Evolutionary conservation across 2,888 invertebrate species (phyloP).

Genomic region (Cryptus viduatorius): DNA sequence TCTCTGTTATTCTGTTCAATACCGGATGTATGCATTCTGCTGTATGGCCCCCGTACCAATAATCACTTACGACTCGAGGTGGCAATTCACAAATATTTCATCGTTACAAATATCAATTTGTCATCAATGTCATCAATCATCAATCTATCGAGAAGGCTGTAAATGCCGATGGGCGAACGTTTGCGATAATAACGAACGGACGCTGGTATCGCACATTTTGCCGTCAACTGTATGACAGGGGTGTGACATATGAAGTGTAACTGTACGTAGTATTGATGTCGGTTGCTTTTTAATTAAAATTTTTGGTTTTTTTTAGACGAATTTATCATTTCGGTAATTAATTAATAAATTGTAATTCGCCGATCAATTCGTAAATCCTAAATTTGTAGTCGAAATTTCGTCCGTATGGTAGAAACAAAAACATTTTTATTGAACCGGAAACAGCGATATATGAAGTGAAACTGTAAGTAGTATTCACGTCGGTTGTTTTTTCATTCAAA

Average conservation of each 20-base stretch:
- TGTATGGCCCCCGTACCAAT: not conserved
- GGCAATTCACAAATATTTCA: slow-evolving; percentile 7
- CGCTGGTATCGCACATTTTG: not conserved
- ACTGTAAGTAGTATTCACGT: not conserved
- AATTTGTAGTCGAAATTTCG: not conserved
- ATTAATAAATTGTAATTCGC: not conserved
- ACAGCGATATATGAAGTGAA: too few relatives aligned
- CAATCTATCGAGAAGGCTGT: not conserved
- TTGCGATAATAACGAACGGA: not conserved
- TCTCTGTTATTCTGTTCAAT: not conserved
- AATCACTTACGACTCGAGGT: slow-evolving; percentile 8
- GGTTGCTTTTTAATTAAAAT: not conserved
- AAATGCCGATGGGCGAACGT: not conserved
- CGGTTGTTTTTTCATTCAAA: not conserved
- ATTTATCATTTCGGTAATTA: not conserved
- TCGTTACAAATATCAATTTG: slow-evolving; percentile 22
- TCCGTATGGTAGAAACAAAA: not conserved
- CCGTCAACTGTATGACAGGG: not conserved
- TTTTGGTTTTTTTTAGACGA: not conserved
- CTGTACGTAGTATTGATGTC: not conserved
- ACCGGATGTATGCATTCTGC: not conserved
- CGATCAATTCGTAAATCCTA: not conserved
- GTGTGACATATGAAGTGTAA: not conserved
- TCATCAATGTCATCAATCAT: slow-evolving; percentile 17
- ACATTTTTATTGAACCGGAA: not conserved